Evolutionary conservation across 2,113 vertebrate species (phyloP).

Genomic region (Otocyon megalotis): DNA sequence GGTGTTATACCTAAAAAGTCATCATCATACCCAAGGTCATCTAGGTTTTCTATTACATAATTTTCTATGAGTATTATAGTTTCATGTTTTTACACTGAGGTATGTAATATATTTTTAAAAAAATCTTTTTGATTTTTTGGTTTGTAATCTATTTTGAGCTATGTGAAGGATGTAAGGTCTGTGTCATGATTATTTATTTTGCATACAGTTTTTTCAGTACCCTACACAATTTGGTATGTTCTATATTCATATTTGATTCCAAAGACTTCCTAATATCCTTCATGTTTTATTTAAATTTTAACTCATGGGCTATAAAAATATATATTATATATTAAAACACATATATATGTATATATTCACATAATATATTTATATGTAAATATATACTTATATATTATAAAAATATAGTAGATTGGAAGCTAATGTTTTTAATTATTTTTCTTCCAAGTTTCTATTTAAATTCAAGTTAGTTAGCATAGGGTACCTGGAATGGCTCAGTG

Average conservation of each 20-base stretch:
- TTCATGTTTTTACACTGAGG: background rate
- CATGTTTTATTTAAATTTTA: background rate
- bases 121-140: background rate
- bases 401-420: no score
- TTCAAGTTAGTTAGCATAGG: no score
- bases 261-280: background rate
- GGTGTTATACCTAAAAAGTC: background rate
- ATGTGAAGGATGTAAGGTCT: background rate
- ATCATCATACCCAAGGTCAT: background rate
- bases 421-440: no score
- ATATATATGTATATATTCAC: no score
- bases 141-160: background rate
- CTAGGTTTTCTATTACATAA: background rate
- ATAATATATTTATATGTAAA: no score
- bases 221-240: background rate
- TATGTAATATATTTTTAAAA: background rate
- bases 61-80: background rate
- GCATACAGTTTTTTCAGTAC: no score
- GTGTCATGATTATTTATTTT: background rate
- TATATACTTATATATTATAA: no score
- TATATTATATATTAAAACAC: no score
- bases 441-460: no score
- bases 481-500: no score
- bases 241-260: background rate
- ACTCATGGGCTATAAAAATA: background rate